Conservation (phyloP, 2,888 invertebrate species). For the Lithophane socia region DNA sequence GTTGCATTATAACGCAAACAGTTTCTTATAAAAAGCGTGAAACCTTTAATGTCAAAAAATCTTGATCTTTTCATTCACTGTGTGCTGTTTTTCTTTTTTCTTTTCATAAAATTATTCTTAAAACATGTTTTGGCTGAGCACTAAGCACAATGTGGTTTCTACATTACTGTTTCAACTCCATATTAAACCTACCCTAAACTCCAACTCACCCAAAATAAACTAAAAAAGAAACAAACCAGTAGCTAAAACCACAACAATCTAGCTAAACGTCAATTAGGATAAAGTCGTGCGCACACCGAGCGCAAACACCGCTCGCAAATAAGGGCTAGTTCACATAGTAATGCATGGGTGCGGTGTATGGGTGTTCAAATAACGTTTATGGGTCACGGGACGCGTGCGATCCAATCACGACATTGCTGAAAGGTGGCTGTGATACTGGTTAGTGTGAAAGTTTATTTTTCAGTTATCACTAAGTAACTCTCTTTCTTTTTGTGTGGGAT, state of each 20-base stretch:
- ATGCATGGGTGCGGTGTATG: conserved; percentile 66
- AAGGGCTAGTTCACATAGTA: conserved; percentile 73
- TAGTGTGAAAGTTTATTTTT: conserved; percentile 4
- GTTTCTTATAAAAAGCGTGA: background rate
- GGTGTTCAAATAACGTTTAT: conserved; percentile 64
- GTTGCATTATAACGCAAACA: background rate
- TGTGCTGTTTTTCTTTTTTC: background rate
- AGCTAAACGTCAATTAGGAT: conserved; percentile 78
- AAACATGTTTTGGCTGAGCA: background rate
- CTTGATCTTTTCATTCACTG: background rate
- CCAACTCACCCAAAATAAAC: conserved; percentile 19
- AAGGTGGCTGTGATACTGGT: conserved; percentile 20
- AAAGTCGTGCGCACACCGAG: conserved; percentile 74
- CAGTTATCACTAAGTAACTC: background rate
- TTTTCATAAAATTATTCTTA: background rate
- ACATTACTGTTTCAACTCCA: background rate
- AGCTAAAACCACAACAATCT: conserved; percentile 66
- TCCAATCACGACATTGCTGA: conserved; percentile 54
- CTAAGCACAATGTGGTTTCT: background rate
- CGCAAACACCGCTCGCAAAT: conserved; percentile 76
- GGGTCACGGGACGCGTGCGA: conserved; percentile 69
- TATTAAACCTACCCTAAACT: background rate
- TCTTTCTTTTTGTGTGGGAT: background rate
- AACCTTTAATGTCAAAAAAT: background rate
- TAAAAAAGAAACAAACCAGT: conserved; percentile 51